phyloP scores from a whole-genome alignment of 2,113 vertebrate species.

The Phylloscopus whistleri region DNA sequence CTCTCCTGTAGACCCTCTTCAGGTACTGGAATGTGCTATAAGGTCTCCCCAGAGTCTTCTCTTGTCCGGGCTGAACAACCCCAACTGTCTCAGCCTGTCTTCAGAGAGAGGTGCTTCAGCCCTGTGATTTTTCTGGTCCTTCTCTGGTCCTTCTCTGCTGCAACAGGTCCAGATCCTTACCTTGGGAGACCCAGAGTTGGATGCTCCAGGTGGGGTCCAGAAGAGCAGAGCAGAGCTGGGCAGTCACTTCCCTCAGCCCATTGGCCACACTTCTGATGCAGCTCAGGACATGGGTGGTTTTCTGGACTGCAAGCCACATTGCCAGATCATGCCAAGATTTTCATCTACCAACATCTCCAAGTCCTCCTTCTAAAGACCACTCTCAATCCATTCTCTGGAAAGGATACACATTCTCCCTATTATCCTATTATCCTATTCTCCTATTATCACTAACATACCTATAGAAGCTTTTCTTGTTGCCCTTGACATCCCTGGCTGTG shows the following conservation, averaged over 20 bases:
- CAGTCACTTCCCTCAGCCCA: accelerated
- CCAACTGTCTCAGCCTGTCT: not conserved
- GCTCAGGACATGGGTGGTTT: not conserved
- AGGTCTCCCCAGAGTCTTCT: not conserved
- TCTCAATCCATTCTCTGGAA: not conserved
- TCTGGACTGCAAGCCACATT: not conserved
- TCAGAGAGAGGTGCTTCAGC: not conserved
- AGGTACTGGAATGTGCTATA: not conserved
- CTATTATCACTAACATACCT: accelerated
- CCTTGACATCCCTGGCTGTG: not conserved
- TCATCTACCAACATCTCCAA: not conserved
- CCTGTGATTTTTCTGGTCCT: not conserved
- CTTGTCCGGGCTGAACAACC: not conserved
- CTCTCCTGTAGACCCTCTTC: not conserved
- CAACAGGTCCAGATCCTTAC: not conserved
- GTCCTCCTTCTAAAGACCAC: not conserved
- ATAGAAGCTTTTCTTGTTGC: not conserved
- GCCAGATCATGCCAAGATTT: not conserved
- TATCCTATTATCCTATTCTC: not conserved
- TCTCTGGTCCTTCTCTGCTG: not conserved
- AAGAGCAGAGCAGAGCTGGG: not conserved
- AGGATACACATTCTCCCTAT: not conserved
- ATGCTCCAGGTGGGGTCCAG: not conserved
- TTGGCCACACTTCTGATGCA: not conserved
- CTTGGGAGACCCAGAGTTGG: not conserved